These are phyloP conservation scores for Luidia sarsii DNA, from an alignment of 53 echinoderm and acorn worm genomes.

Conservation along the genomic window DNA sequence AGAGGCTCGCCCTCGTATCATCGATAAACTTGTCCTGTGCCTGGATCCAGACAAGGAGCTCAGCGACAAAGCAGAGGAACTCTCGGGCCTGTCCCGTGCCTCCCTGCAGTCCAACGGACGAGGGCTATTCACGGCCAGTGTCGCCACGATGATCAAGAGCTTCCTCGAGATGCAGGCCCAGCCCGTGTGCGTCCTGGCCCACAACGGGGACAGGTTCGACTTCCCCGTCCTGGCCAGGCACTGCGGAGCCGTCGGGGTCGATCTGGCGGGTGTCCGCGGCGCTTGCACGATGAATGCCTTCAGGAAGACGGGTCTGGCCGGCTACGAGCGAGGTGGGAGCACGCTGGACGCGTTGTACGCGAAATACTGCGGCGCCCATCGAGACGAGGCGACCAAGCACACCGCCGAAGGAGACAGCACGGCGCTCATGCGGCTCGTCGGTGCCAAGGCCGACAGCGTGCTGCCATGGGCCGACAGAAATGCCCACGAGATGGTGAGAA, in stretches of 20 bases:
- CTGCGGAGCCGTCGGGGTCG: constrained; percentile 22
- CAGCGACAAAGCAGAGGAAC: background rate
- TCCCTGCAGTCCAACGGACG: constrained; percentile 6
- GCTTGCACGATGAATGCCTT: background rate
- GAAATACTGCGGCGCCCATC: background rate
- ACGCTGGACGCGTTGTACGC: background rate
- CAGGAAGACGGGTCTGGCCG: background rate
- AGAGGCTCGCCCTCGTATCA: constrained; percentile 54
- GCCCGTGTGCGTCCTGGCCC: constrained; percentile 76
- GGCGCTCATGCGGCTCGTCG: background rate
- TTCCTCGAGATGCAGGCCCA: constrained; percentile 63
- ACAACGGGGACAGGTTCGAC: constrained; percentile 74
- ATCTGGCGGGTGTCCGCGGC: background rate
- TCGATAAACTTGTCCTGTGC: constrained; percentile 73
- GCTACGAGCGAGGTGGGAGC: background rate
- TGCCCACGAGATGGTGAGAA: background rate
- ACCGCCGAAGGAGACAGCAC: constrained; percentile 18
- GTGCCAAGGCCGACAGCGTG: background rate
- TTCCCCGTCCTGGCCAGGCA: constrained; percentile 63
- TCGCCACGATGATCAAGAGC: background rate
- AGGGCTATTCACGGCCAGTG: background rate
- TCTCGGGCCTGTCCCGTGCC: background rate
- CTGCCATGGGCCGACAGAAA: constrained; percentile 10
- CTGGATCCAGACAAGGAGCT: constrained; percentile 70
- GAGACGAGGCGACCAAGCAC: background rate